Conservation (phyloP, 2,113 vertebrate species). For the Trichechus manatus region DNA sequence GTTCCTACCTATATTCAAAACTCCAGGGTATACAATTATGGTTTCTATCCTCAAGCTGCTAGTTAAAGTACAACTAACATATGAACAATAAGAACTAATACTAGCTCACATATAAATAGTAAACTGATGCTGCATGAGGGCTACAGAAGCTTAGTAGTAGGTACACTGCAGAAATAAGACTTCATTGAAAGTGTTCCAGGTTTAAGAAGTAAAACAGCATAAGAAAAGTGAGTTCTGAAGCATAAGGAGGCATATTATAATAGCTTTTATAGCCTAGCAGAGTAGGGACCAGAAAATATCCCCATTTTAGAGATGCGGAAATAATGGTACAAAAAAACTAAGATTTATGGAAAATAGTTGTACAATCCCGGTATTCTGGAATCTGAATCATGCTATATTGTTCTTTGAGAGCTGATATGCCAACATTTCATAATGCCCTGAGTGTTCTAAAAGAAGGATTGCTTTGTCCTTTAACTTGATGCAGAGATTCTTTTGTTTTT, state of each 20-base stretch:
- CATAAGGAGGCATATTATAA: background rate
- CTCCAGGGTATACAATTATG: background rate
- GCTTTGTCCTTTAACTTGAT: slow-evolving; percentile 25
- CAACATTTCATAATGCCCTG: background rate
- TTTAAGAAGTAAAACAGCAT: slow-evolving; percentile 9
- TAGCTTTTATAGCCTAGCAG: background rate
- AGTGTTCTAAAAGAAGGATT: background rate
- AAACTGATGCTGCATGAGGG: background rate
- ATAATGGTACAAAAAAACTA: background rate
- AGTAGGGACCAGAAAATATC: background rate
- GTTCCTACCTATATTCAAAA: background rate
- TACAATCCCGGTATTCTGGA: background rate
- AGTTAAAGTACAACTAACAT: background rate
- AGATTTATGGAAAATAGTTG: background rate
- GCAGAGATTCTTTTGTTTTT: slow-evolving; percentile 1
- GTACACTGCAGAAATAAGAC: background rate
- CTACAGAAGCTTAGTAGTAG: background rate
- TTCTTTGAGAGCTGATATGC: background rate
- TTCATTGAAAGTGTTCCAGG: background rate
- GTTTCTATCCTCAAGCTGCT: slow-evolving; percentile 12
- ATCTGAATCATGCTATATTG: background rate
- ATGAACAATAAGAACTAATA: background rate
- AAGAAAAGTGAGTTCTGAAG: background rate
- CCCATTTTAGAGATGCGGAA: background rate
- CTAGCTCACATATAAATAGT: background rate